Conservation (phyloP, 2,888 invertebrate species). For the Acrobasis suavella region DNA sequence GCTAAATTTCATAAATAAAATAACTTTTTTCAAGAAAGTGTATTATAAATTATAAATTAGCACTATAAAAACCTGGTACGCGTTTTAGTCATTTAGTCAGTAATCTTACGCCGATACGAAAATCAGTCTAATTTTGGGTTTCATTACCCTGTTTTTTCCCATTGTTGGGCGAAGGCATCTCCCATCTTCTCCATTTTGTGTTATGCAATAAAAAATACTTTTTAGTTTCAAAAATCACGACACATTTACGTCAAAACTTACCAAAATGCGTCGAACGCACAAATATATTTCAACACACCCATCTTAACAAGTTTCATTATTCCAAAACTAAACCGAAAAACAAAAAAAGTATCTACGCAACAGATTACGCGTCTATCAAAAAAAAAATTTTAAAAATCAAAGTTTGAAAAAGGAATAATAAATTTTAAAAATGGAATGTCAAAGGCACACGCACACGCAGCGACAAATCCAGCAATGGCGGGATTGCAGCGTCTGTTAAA, state of each 20-base stretch:
- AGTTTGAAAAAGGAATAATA: not conserved
- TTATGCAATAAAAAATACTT: too few relatives aligned
- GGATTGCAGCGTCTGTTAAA: slow-evolving; percentile 55
- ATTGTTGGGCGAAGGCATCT: too few relatives aligned
- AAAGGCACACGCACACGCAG: slow-evolving; percentile 37
- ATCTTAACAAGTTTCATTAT: slow-evolving; percentile 41
- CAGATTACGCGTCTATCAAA: not conserved
- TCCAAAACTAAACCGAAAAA: not conserved
- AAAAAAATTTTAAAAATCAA: not conserved
- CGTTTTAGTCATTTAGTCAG: too few relatives aligned
- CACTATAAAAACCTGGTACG: too few relatives aligned
- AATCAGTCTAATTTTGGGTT: too few relatives aligned
- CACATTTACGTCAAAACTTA: slow-evolving; percentile 43
- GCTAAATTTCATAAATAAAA: too few relatives aligned
- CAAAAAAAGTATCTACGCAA: not conserved
- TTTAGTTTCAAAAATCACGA: not conserved
- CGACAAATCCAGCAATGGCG: slow-evolving; percentile 53
- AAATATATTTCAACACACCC: slow-evolving; percentile 48
- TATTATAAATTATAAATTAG: too few relatives aligned
- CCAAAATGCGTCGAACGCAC: slow-evolving; percentile 59
- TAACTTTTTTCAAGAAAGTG: too few relatives aligned
- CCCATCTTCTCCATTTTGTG: too few relatives aligned
- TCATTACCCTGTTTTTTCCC: too few relatives aligned
- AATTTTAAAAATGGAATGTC: slow-evolving; percentile 11
- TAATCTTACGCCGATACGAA: too few relatives aligned